Evolutionary conservation across 2,888 invertebrate genomes (phyloP).

Genomic region (Metellina segmentata): DNA sequence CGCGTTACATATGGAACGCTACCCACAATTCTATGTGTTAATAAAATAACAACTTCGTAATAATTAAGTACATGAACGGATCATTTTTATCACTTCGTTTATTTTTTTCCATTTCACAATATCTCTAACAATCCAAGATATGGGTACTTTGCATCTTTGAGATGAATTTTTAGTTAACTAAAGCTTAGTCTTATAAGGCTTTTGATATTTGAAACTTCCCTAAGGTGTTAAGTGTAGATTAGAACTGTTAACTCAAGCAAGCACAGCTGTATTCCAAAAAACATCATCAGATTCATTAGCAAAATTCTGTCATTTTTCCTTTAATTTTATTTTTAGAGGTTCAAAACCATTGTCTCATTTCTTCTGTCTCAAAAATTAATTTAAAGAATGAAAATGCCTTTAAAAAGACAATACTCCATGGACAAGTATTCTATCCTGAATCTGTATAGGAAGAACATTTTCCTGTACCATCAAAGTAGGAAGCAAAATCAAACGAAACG

Average conservation of each 20-base stretch:
- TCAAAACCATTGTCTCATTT: background rate
- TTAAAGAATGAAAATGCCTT: background rate
- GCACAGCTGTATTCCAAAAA: no score
- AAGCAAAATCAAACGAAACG: constrained; percentile 28
- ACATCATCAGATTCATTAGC: no score
- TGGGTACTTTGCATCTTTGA: no score
- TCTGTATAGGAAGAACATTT: constrained; percentile 36
- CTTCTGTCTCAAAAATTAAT: background rate
- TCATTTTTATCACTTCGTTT: background rate
- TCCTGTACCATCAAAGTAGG: constrained; percentile 19
- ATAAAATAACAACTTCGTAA: background rate
- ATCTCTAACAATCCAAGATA: no score
- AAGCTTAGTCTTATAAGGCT: no score
- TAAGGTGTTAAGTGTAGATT: no score
- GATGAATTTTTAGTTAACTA: no score
- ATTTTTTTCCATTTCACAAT: background rate
- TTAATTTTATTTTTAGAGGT: background rate
- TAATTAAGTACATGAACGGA: background rate
- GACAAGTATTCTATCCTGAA: background rate
- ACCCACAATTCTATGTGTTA: no score
- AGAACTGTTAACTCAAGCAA: no score
- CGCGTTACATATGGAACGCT: no score
- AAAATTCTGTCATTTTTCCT: background rate
- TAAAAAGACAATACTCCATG: constrained; percentile 16
- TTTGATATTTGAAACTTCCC: no score